A percentile compares a stretch with the other conserved stretches of the same genome.
Evolutionary conservation across 2,113 vertebrate species (phyloP).

Genomic region (Ia io): DNA sequence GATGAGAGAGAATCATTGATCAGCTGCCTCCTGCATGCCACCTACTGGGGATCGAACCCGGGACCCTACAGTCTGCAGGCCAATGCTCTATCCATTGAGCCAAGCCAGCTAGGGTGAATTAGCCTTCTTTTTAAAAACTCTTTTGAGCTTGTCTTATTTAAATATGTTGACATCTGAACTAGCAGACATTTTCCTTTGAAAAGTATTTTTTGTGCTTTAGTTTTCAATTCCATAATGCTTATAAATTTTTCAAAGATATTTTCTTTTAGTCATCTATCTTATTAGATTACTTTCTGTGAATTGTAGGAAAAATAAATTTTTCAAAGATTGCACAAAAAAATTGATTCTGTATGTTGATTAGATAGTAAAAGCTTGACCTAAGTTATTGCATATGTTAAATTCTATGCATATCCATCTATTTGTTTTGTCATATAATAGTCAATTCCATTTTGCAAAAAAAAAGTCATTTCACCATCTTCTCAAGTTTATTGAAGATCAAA

Average conservation of each 20-base stretch:
- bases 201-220: neutral
- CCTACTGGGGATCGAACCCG: neutral
- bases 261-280: neutral
- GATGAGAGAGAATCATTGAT: neutral
- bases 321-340: neutral
- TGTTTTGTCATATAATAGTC: conserved; percentile 39
- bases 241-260: neutral
- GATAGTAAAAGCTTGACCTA: conserved; percentile 8
- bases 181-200: neutral
- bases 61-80: neutral
- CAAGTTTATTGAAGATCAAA: conserved; percentile 23
- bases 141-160: conserved; percentile 16
- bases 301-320: neutral
- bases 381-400: neutral
- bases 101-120: neutral
- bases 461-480: conserved; percentile 29
- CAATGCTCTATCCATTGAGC: neutral
- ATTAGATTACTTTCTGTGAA: conserved; percentile 19
- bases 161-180: neutral
- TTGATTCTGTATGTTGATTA: neutral
- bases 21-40: too few species aligned
- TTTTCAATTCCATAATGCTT: conserved; percentile 35
- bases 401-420: neutral
- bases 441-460: neutral
- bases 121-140: neutral